A percentile compares a stretch with the other conserved stretches of the same genome.
phyloP scores from a whole-genome alignment of 1,140 invertebrate species.

The Laodelphax striatellus region DNA sequence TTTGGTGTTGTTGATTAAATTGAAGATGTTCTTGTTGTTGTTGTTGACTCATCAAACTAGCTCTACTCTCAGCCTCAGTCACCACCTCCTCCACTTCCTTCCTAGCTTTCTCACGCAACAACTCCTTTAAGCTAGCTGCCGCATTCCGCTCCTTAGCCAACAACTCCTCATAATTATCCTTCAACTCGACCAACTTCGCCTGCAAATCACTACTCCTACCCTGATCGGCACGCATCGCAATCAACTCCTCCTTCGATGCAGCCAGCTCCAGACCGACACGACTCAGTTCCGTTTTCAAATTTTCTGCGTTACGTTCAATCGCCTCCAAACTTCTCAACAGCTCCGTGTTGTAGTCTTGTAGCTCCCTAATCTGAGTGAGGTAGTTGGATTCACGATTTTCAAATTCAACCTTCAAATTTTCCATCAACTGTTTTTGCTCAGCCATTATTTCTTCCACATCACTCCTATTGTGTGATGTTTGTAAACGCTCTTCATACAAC shows the following conservation, averaged over 20 bases:
- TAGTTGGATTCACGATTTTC: neutral
- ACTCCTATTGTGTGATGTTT: neutral
- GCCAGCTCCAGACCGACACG: neutral
- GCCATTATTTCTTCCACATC: neutral
- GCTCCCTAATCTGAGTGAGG: neutral
- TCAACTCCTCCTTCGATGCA: neutral
- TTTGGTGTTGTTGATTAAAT: conserved; percentile 20
- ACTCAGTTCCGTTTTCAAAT: conserved; percentile 5
- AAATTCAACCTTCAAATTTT: neutral
- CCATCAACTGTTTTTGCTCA: neutral
- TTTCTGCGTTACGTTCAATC: neutral
- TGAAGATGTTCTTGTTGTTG: neutral
- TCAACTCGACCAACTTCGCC: conserved; percentile 26
- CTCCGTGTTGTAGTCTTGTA: neutral
- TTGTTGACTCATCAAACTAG: neutral
- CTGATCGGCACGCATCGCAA: neutral
- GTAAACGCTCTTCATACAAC: neutral
- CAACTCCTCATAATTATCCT: neutral
- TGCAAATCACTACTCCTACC: conserved; percentile 15
- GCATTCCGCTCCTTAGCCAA: conserved; percentile 9
- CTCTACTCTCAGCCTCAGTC: conserved; percentile 9
- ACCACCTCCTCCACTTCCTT: conserved; percentile 7
- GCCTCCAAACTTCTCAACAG: neutral
- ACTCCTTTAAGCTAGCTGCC: conserved; percentile 5
- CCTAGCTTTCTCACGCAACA: conserved; percentile 9